A percentile compares a stretch with the other conserved stretches of the same genome.
phyloP scores from a whole-genome alignment of 2,113 vertebrate species.

The Lepus americanus region DNA sequence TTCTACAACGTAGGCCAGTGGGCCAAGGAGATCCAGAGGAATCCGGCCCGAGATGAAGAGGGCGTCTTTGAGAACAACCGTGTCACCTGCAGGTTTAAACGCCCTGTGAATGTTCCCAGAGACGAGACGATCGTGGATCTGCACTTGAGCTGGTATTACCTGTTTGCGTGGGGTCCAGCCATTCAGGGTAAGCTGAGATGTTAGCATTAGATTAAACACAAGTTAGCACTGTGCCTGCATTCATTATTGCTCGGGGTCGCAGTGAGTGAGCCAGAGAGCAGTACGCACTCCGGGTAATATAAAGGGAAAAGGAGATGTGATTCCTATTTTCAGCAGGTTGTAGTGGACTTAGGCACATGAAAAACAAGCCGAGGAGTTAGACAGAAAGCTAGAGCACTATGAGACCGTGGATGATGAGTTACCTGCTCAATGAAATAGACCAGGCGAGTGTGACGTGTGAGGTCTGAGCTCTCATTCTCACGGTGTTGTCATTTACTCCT shows the following conservation, averaged over 20 bases:
- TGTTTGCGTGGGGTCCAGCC: conserved; percentile 99
- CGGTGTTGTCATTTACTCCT: not conserved
- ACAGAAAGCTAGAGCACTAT: not conserved
- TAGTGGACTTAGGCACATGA: not conserved
- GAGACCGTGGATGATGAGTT: not conserved
- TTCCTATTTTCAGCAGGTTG: not conserved
- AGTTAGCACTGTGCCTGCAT: not conserved
- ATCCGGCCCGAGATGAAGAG: conserved; percentile 98
- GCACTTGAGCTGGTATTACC: conserved; percentile 98
- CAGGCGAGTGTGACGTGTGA: not conserved
- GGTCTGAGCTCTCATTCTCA: not conserved
- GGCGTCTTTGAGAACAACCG: conserved; percentile 97
- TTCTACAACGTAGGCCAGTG: conserved; percentile 99
- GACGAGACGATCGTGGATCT: conserved; percentile 98
- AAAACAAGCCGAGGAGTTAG: not conserved
- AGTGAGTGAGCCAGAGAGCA: not conserved
- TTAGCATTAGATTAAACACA: conserved; percentile 1
- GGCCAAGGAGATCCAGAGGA: conserved; percentile 99
- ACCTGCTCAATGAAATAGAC: not conserved
- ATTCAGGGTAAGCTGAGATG: conserved; percentile 94
- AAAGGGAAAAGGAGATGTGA: not conserved
- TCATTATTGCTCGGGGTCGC: not conserved
- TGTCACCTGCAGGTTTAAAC: conserved; percentile 97
- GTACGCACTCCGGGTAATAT: not conserved
- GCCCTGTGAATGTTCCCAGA: conserved; percentile 96